These are phyloP conservation scores for Paguma larvata DNA, from an alignment of 2,797 vertebrate species.

Conservation along the genomic window DNA sequence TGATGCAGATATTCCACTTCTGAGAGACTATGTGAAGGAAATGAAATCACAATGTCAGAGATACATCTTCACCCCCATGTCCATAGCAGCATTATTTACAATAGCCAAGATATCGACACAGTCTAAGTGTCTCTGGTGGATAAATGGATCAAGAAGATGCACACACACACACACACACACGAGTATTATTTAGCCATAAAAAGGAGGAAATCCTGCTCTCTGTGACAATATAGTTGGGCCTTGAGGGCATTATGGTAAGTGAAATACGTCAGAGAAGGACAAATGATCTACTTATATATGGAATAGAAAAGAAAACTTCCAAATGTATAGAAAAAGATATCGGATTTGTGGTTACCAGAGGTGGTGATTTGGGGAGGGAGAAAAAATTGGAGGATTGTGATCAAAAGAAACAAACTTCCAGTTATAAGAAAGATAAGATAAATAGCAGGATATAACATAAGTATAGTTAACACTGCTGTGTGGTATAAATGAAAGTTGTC, in stretches of 20 bases:
- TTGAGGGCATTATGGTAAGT: not conserved
- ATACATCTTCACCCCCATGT: not conserved
- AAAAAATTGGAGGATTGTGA: not conserved
- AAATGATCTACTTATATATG: not conserved
- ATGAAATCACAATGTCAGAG: not conserved
- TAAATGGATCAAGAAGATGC: not conserved
- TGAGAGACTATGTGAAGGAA: not conserved
- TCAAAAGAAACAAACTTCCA: not conserved
- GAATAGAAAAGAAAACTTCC: not conserved
- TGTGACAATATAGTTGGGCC: not conserved
- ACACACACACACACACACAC: not conserved
- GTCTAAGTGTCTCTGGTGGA: not conserved
- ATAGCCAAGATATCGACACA: not conserved
- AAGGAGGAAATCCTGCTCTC: not conserved
- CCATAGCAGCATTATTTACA: not conserved
- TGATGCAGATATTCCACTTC: not conserved
- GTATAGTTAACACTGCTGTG: not conserved
- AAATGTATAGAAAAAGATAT: not conserved
- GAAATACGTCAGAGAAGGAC: not conserved
- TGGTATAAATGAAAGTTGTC: not conserved
- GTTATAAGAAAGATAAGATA: not conserved
- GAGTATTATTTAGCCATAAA: not conserved
- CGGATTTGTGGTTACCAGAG: not conserved
- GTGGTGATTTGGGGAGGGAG: not conserved
- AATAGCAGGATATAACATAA: not conserved